A percentile compares a stretch with the other conserved stretches of the same genome.
Evolutionary conservation across 1,140 invertebrate species (phyloP).

Genomic region (Agrilus planipennis): DNA sequence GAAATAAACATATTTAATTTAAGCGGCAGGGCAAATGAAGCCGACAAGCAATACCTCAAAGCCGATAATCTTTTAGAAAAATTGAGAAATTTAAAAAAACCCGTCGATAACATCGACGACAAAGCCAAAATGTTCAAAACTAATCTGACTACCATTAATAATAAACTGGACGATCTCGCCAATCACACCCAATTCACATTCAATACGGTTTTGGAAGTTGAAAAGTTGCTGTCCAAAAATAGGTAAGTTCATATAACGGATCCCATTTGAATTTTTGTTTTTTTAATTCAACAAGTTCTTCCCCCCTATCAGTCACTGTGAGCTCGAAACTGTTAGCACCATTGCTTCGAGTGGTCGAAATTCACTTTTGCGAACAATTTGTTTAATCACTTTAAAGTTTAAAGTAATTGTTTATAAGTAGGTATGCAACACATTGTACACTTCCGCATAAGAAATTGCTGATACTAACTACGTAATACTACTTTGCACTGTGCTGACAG

Average conservation of each 20-base stretch:
- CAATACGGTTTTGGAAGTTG: constrained; percentile 46
- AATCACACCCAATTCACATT: constrained; percentile 51
- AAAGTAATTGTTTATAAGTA: no score
- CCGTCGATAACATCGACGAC: constrained; percentile 47
- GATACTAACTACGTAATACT: no score
- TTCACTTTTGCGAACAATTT: no score
- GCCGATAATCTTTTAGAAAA: constrained; percentile 52
- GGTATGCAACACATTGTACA: no score
- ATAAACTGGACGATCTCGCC: constrained; percentile 59
- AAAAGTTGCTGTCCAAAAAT: constrained; percentile 46
- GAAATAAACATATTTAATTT: constrained; percentile 52
- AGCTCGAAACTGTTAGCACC: no score
- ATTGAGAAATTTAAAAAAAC: constrained; percentile 51
- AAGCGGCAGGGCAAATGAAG: constrained; percentile 33
- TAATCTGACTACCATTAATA: constrained; percentile 46
- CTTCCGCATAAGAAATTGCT: no score
- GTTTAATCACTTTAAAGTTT: no score
- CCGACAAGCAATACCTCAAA: constrained; percentile 45
- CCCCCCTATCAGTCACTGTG: no score
- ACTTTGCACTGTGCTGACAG: no score
- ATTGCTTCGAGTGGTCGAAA: no score
- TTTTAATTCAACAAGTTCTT: no score
- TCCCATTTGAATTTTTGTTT: no score
- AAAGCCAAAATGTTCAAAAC: constrained; percentile 41
- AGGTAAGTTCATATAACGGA: constrained; percentile 30